These are phyloP conservation scores for Bombycilla garrulus DNA, from an alignment of 2,113 vertebrate genomes.

Conservation along the genomic window DNA sequence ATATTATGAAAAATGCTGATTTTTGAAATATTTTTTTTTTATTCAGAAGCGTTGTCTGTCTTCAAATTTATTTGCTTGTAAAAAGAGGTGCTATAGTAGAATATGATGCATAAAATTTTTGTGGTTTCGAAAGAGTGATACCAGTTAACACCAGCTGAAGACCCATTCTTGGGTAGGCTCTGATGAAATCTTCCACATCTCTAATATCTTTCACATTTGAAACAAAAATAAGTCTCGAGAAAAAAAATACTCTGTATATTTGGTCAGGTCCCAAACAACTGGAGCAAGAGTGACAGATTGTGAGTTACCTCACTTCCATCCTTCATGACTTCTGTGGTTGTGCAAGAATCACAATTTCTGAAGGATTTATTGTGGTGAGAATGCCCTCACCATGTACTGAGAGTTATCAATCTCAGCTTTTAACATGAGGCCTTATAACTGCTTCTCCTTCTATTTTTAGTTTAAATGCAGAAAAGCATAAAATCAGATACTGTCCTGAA, in stretches of 20 bases:
- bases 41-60: background rate
- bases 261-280: background rate
- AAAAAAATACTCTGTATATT: background rate
- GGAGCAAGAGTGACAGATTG: background rate
- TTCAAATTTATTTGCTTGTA: background rate
- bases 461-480: background rate
- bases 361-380: background rate
- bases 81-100: background rate
- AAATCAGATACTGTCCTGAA: background rate
- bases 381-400: background rate
- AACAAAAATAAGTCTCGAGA: background rate
- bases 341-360: background rate
- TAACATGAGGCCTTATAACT: background rate
- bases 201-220: background rate
- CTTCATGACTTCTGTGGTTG: background rate
- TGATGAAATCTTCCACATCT: background rate
- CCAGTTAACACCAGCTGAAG: background rate
- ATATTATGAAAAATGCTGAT: background rate
- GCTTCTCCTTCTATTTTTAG: background rate
- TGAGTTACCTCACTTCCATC: background rate
- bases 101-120: background rate
- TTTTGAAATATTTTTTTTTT: background rate
- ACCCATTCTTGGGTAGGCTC: background rate
- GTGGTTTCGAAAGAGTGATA: background rate
- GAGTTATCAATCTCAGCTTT: background rate